These are phyloP conservation scores for Porphyrio hochstetteri DNA, from an alignment of 2,113 vertebrate species.

Conservation along the genomic window DNA sequence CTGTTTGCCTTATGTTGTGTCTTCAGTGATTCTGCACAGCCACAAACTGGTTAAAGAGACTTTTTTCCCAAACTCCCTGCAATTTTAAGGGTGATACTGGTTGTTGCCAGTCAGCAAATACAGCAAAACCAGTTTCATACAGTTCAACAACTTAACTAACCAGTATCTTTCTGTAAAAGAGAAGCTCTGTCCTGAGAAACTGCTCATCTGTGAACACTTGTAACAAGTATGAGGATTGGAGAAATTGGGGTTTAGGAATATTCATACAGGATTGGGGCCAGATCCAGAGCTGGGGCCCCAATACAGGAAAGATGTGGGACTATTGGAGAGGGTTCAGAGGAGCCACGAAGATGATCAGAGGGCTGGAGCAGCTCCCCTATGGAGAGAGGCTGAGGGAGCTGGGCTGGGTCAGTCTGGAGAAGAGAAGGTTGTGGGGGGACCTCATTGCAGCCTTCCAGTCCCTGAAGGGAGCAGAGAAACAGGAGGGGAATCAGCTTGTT, in stretches of 20 bases:
- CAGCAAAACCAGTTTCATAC: neutral
- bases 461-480: no score
- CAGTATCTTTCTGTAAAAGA: neutral
- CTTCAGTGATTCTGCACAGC: neutral
- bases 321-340: no score
- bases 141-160: neutral
- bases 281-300: no score
- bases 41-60: neutral
- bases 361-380: no score
- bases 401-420: no score
- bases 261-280: no score
- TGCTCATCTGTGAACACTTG: neutral
- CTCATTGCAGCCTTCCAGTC: no score
- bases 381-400: no score
- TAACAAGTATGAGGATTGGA: neutral
- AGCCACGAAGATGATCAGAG: no score
- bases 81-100: neutral
- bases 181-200: neutral
- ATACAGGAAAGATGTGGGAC: no score
- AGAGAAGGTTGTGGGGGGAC: no score
- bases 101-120: neutral
- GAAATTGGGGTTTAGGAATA: neutral
- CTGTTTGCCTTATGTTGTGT: neutral
- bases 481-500: no score
- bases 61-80: neutral